phyloP scores from a whole-genome alignment of 2,797 vertebrate genomes.

The Malurus leucopterus region DNA sequence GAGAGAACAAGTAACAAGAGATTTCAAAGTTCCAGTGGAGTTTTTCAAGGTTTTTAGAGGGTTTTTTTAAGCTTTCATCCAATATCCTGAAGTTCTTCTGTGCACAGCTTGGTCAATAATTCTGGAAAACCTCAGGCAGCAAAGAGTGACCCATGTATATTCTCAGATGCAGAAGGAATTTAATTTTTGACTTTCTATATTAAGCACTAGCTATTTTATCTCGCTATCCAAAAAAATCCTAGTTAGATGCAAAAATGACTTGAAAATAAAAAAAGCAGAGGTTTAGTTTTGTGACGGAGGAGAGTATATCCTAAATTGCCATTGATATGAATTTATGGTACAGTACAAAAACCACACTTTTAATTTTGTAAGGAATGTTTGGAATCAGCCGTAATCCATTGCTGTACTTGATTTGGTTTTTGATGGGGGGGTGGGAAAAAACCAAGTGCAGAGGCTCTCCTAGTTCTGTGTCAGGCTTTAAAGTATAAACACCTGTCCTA shows the following conservation, averaged over 20 bases:
- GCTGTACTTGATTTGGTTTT: conserved; percentile 24
- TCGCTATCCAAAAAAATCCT: conserved; percentile 20
- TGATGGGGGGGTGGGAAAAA: neutral
- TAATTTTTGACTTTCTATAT: conserved; percentile 43
- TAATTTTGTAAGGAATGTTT: conserved; percentile 4
- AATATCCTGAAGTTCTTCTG: conserved; percentile 5
- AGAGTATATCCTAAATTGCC: conserved; percentile 55
- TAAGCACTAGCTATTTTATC: conserved; percentile 36
- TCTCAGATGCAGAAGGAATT: conserved; percentile 24
- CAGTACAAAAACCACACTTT: conserved; percentile 43
- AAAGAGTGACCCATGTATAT: conserved; percentile 23
- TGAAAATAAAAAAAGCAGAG: conserved; percentile 32
- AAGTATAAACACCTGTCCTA: conserved; percentile 44
- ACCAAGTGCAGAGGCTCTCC: conserved; percentile 21
- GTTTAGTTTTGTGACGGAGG: conserved; percentile 45
- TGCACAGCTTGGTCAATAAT: conserved; percentile 54
- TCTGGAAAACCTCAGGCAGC: conserved; percentile 51
- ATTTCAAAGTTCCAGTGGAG: neutral
- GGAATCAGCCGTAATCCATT: conserved; percentile 18
- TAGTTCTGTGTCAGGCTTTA: conserved; percentile 52
- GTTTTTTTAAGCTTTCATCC: neutral
- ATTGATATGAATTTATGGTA: conserved; percentile 55
- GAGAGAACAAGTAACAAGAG: neutral
- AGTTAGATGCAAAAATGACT: conserved; percentile 48
- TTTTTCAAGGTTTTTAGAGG: neutral